These are phyloP conservation scores for Heterodera schachtii DNA, from an alignment of 1,140 invertebrate species.

Conservation along the genomic window DNA sequence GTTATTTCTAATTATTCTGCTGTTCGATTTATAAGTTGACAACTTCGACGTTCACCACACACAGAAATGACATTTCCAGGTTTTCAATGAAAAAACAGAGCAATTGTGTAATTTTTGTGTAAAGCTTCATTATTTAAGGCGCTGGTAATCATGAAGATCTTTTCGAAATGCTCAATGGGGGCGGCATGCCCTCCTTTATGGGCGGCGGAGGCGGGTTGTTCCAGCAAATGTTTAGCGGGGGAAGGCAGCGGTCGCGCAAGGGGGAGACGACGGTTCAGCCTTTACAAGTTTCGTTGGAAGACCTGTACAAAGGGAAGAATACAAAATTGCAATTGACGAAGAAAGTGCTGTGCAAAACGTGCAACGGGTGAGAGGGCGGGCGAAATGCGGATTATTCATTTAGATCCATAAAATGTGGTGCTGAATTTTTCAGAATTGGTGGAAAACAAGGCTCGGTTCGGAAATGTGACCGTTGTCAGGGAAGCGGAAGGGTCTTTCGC, in stretches of 20 bases:
- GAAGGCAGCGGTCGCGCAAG: constrained; percentile 43
- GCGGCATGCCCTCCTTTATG: constrained; percentile 31
- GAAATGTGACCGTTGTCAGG: constrained; percentile 66
- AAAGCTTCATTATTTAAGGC: constrained; percentile 2
- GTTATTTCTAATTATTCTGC: too few species aligned
- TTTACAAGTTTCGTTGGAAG: constrained; percentile 67
- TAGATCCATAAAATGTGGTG: too few species aligned
- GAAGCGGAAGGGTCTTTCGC: constrained; percentile 66
- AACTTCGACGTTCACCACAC: too few species aligned
- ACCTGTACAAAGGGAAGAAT: constrained; percentile 68
- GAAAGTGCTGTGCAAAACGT: constrained; percentile 67
- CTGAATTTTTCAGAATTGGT: constrained; percentile 56
- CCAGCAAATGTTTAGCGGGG: constrained; percentile 54
- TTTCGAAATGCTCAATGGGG: constrained; percentile 32
- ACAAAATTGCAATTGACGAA: constrained; percentile 68
- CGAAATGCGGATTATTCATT: background rate
- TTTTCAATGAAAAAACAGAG: too few species aligned
- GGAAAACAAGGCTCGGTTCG: constrained; percentile 64
- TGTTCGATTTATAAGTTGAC: too few species aligned
- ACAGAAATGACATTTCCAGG: too few species aligned
- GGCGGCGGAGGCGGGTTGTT: constrained; percentile 43
- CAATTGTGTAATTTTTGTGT: background rate
- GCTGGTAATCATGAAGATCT: constrained; percentile 43
- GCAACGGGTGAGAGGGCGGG: constrained; percentile 67
- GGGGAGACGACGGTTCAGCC: constrained; percentile 64